Percentiles rank a stretch among this genome's conserved stretches.
phyloP scores from a whole-genome alignment of 2,888 invertebrate species.

The Notodonta ziczac region DNA sequence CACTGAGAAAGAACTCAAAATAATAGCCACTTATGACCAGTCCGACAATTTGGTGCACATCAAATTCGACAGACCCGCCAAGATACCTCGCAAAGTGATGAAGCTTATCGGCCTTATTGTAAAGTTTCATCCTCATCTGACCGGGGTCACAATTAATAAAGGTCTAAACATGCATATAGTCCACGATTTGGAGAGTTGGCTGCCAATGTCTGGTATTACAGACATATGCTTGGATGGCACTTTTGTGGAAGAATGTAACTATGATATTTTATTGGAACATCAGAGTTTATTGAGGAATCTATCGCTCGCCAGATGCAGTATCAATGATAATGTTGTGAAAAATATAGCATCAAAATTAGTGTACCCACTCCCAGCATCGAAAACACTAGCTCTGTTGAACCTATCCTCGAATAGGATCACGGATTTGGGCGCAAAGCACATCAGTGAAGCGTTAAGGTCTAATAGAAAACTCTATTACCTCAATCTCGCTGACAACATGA shows the following conservation, averaged over 20 bases:
- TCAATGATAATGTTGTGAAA: constrained; percentile 50
- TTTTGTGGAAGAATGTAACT: constrained; percentile 49
- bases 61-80: constrained; percentile 47
- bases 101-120: constrained; percentile 53
- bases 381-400: constrained; percentile 52
- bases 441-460: constrained; percentile 51
- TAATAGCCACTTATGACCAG: constrained; percentile 47
- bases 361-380: constrained; percentile 48
- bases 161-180: constrained; percentile 45
- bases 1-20: constrained; percentile 21
- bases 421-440: constrained; percentile 49
- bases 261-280: constrained; percentile 47
- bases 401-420: constrained; percentile 62
- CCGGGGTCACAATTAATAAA: constrained; percentile 45
- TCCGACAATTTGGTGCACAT: constrained; percentile 48
- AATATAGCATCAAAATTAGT: constrained; percentile 46
- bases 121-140: constrained; percentile 45
- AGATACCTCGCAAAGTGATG: constrained; percentile 49
- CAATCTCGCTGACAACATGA: constrained; percentile 58
- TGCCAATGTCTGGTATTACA: constrained; percentile 52
- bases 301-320: constrained; percentile 57
- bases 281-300: constrained; percentile 43
- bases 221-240: constrained; percentile 58
- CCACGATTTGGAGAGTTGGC: constrained; percentile 54
- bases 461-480: constrained; percentile 60